Conservation (phyloP, 2,113 vertebrate genomes). For the Girardinichthys multiradiatus region DNA sequence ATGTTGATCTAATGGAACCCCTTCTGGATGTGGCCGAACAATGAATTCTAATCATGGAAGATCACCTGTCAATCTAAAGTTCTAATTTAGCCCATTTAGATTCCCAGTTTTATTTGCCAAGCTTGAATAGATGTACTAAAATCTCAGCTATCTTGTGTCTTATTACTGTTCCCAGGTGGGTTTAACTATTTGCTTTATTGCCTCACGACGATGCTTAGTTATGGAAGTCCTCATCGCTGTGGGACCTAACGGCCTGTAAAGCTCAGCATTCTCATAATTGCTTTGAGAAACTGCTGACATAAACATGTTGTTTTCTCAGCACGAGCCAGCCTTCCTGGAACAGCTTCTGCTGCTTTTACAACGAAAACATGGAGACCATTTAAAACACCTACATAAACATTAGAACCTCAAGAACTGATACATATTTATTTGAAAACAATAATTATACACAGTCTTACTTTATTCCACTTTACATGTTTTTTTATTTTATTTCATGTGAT, state of each 20-base stretch:
- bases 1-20: too few species aligned
- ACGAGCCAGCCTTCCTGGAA: neutral
- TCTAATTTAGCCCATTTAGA: too few species aligned
- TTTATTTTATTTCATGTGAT: neutral
- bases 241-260: neutral
- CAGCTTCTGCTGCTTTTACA: neutral
- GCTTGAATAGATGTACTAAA: neutral
- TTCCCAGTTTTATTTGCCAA: neutral
- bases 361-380: neutral
- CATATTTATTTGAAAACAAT: too few species aligned
- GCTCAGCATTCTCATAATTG: conserved; percentile 6
- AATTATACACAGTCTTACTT: too few species aligned
- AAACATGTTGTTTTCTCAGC: too few species aligned
- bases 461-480: neutral
- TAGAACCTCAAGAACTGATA: too few species aligned
- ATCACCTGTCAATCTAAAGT: neutral
- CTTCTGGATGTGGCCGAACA: too few species aligned
- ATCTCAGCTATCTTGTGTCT: neutral
- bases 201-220: neutral
- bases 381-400: neutral
- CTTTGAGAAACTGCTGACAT: neutral
- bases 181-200: neutral
- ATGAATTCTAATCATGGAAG: too few species aligned
- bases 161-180: neutral
- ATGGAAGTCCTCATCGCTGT: neutral